Evolutionary conservation across 2,113 vertebrate species (phyloP).

Genomic region (Coryphaenoides rupestris): DNA sequence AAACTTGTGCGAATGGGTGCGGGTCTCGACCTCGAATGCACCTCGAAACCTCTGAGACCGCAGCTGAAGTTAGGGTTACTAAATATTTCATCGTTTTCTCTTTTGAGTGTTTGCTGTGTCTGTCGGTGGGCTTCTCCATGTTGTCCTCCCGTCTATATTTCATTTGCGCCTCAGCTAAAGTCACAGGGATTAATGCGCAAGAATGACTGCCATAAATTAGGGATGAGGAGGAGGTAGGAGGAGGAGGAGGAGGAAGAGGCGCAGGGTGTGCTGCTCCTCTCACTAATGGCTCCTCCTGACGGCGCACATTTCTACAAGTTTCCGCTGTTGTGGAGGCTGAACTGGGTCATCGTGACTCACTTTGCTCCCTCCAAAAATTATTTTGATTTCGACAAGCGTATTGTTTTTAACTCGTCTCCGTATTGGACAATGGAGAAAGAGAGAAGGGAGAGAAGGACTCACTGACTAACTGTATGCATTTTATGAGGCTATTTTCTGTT

Average conservation of each 20-base stretch:
- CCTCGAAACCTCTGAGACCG: too few relatives aligned
- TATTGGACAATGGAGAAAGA: not conserved
- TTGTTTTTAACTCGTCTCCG: not conserved
- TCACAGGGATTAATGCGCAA: not conserved
- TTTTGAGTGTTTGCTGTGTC: too few relatives aligned
- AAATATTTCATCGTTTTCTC: too few relatives aligned
- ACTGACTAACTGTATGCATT: too few relatives aligned
- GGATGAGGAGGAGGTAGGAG: slow-evolving; percentile 33
- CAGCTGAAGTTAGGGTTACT: too few relatives aligned
- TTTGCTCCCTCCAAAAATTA: slow-evolving; percentile 22
- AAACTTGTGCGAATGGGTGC: too few relatives aligned
- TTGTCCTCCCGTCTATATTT: slow-evolving; percentile 2
- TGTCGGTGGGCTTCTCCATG: not conserved
- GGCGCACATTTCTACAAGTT: slow-evolving; percentile 24
- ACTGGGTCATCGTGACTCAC: slow-evolving; percentile 47
- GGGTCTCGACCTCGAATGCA: too few relatives aligned
- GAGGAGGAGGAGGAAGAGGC: slow-evolving; percentile 16
- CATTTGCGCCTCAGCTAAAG: slow-evolving; percentile 18
- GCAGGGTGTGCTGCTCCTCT: slow-evolving; percentile 17
- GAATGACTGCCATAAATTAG: slow-evolving; percentile 26
- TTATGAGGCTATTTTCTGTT: too few relatives aligned
- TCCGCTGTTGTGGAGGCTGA: slow-evolving; percentile 26
- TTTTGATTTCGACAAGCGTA: not conserved
- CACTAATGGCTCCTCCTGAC: slow-evolving; percentile 36
- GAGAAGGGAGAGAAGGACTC: not conserved